These are phyloP conservation scores for Sceloporus tristichus DNA, from an alignment of 2,113 vertebrate genomes.

Conservation along the genomic window DNA sequence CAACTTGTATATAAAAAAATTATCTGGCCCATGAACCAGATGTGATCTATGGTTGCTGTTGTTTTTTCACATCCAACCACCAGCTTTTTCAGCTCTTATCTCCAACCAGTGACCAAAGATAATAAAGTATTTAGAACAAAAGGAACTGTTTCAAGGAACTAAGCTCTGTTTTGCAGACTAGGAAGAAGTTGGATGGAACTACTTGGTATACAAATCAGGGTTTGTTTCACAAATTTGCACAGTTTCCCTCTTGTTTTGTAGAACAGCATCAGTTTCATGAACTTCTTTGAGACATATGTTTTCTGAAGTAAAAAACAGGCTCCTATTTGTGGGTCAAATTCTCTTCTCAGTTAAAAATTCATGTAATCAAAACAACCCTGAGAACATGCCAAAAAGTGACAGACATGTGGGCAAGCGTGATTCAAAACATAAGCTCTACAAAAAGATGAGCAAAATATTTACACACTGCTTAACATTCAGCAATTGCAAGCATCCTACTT, in stretches of 20 bases:
- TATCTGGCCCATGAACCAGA: too few relatives aligned
- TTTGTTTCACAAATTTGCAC: not conserved
- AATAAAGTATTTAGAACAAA: not conserved
- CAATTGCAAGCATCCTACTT: conserved; percentile 55
- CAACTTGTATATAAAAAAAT: too few relatives aligned
- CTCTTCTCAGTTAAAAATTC: not conserved
- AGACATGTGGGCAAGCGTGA: conserved; percentile 45
- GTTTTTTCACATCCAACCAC: not conserved
- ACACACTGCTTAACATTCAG: conserved; percentile 66
- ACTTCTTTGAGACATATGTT: not conserved
- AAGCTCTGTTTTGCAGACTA: not conserved
- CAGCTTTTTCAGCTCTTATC: not conserved
- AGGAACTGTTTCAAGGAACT: not conserved
- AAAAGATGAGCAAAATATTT: conserved; percentile 64
- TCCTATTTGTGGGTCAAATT: not conserved
- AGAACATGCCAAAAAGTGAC: conserved; percentile 55
- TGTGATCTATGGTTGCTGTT: too few relatives aligned
- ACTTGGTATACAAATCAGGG: not conserved
- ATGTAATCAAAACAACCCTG: conserved; percentile 24
- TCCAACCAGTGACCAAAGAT: not conserved
- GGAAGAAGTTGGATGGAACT: not conserved
- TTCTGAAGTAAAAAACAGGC: not conserved
- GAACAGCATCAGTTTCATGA: not conserved
- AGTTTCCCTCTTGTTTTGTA: not conserved
- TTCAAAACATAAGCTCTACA: conserved; percentile 39